Percentiles rank a stretch among this genome's conserved stretches.
These are phyloP conservation scores for Dorcus hopei DNA, from an alignment of 2,888 invertebrate genomes.

Conservation along the genomic window DNA sequence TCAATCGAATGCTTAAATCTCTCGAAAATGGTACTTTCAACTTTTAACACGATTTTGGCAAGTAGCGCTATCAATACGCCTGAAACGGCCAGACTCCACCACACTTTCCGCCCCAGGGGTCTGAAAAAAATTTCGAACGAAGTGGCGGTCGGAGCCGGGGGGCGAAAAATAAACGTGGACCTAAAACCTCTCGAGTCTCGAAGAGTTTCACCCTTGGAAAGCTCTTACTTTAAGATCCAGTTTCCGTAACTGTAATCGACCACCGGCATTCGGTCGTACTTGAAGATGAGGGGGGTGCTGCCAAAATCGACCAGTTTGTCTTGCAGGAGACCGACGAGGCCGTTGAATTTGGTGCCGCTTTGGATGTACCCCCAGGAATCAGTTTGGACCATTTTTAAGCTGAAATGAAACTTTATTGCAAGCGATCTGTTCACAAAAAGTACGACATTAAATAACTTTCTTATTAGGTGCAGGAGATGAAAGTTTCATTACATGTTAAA, in stretches of 20 bases:
- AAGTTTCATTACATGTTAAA: no score
- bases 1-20: slow-evolving; percentile 34
- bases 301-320: slow-evolving; percentile 61
- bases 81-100: slow-evolving; percentile 49
- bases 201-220: not conserved
- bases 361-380: slow-evolving; percentile 63
- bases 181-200: slow-evolving; percentile 42
- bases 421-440: not conserved
- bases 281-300: slow-evolving; percentile 64
- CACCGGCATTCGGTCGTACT: slow-evolving; percentile 55
- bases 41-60: slow-evolving; percentile 32
- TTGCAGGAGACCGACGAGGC: slow-evolving; percentile 60
- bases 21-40: slow-evolving; percentile 24
- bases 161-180: slow-evolving; percentile 65
- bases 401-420: slow-evolving; percentile 32
- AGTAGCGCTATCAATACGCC: slow-evolving; percentile 31
- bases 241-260: slow-evolving; percentile 55
- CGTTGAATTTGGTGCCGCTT: slow-evolving; percentile 61
- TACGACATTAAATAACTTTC: no score
- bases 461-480: no score
- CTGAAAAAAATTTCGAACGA: slow-evolving; percentile 62
- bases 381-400: slow-evolving; percentile 50
- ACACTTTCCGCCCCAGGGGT: slow-evolving; percentile 59
- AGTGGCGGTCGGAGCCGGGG: slow-evolving; percentile 59
- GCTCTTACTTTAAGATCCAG: slow-evolving; percentile 58